Percentiles rank a stretch among this genome's conserved stretches.
Evolutionary conservation across 2,888 invertebrate species (phyloP).

Genomic region (Eupithecia vulgata): DNA sequence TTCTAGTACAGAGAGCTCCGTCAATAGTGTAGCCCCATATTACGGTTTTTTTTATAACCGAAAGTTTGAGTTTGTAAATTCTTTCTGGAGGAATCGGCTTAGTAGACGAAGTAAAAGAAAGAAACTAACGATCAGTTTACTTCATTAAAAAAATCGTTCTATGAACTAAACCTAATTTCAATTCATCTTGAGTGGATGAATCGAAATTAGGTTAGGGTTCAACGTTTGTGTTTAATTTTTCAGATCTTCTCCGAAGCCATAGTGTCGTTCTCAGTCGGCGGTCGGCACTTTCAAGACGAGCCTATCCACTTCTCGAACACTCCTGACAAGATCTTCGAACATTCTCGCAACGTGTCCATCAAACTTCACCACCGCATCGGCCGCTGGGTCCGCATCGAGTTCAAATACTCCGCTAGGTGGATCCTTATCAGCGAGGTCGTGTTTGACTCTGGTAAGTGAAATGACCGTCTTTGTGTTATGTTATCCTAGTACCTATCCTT

Average conservation of each 20-base stretch:
- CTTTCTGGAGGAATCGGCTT: not conserved
- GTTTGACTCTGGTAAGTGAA: slow-evolving; percentile 89
- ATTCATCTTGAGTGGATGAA: too few relatives aligned
- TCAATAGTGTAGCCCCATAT: not conserved
- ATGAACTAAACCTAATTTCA: slow-evolving; percentile 4
- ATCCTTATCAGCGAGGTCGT: slow-evolving; percentile 95
- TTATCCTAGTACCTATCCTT: not conserved
- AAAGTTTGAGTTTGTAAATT: not conserved
- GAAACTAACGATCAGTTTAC: not conserved
- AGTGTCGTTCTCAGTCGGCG: slow-evolving; percentile 92
- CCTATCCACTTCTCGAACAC: slow-evolving; percentile 89
- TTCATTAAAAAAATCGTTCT: not conserved
- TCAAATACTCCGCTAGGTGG: slow-evolving; percentile 93
- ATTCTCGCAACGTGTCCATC: slow-evolving; percentile 91
- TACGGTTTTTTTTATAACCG: not conserved
- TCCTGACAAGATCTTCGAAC: slow-evolving; percentile 91
- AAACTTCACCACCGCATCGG: slow-evolving; percentile 92
- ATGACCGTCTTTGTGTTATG: not conserved
- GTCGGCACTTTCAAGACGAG: slow-evolving; percentile 89
- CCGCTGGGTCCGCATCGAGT: slow-evolving; percentile 89
- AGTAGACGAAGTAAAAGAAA: not conserved
- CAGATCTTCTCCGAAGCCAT: slow-evolving; percentile 92
- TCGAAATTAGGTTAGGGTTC: too few relatives aligned
- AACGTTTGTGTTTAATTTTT: not conserved
- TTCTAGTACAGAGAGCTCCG: not conserved